Evolutionary conservation across 2,113 vertebrate species (phyloP).

Genomic region (Euleptes europaea): DNA sequence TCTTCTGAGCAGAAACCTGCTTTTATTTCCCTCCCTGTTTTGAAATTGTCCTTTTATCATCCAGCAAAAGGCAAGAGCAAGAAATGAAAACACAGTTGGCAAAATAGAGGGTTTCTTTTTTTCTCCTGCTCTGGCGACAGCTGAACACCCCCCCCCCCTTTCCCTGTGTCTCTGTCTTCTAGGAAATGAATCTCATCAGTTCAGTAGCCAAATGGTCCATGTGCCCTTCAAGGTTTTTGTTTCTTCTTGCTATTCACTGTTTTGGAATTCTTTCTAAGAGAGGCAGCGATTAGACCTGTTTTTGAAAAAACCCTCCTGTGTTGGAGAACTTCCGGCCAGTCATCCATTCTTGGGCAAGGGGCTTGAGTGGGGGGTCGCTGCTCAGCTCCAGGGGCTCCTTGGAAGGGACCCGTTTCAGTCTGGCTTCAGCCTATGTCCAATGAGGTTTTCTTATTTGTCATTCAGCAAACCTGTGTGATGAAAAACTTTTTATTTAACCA

Average conservation of each 20-base stretch:
- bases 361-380: no score
- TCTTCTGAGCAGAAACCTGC: not conserved
- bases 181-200: not conserved
- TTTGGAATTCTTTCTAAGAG: no score
- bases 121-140: not conserved
- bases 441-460: not conserved
- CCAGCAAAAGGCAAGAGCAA: not conserved
- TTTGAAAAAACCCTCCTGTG: not conserved
- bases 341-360: no score
- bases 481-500: not conserved
- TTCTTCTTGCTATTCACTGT: no score
- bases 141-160: no score
- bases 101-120: not conserved
- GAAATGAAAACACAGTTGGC: not conserved
- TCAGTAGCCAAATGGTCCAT: rapidly evolving
- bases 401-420: no score
- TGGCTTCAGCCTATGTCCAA: not conserved
- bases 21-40: not conserved
- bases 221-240: no score
- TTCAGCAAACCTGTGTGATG: no score
- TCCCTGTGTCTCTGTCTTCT: not conserved
- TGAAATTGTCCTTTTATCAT: not conserved
- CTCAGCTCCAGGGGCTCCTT: no score
- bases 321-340: no score
- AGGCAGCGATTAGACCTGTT: not conserved